Evolutionary conservation across 2,797 vertebrate genomes (phyloP), one percentile per base, ranked within the genome.

Genomic region (Echiichthys vipera): DNA sequence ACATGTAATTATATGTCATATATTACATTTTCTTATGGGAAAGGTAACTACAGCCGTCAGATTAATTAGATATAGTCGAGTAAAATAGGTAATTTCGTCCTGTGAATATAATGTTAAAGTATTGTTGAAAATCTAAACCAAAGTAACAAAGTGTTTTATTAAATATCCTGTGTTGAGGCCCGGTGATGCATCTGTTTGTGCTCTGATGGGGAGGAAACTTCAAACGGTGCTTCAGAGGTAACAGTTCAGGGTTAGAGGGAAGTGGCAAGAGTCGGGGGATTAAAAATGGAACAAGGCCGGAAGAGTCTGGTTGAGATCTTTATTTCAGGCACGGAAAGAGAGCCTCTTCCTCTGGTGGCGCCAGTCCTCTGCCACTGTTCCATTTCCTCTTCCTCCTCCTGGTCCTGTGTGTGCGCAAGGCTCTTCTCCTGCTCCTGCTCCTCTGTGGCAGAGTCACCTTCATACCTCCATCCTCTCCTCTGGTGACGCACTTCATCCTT

Each of bases 331-430:
- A 73, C 76, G 88, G 91, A 90, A 93, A 93, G 84, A 88, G 74
- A 89, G 86, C 85, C 89, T 89, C 88, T 92, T 91, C 89, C 89
- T 91, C 82, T 86, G 85, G 80, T 87, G 89, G 90, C 88, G 88
- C 90, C 92, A 92, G 90, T 70, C 73, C 53, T 86, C 83, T 82
- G 80, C 78, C 78, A 85, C 90, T 83, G 86, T 91, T 89, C 80
- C 87, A 78, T 79, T 92, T 93, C 91, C 85, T 87, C 92, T 93
- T 93, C 89, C 92, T 88, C 78, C 79, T 92, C 62, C 83, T 87
- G 90, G 86, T 78, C 90, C n/a, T n/a, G n/a, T 83, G 29, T 24
- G 66, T 25, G 46, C 69, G 49, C 77, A 43, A 43, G 62, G 72
- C n/a, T 57, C 69, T 86, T 37, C 40, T 50, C 55, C 40, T 85